Base-by-base conservation (phyloP, 2,797 vertebrate species). In the Rousettus madagascariensis region DNA sequence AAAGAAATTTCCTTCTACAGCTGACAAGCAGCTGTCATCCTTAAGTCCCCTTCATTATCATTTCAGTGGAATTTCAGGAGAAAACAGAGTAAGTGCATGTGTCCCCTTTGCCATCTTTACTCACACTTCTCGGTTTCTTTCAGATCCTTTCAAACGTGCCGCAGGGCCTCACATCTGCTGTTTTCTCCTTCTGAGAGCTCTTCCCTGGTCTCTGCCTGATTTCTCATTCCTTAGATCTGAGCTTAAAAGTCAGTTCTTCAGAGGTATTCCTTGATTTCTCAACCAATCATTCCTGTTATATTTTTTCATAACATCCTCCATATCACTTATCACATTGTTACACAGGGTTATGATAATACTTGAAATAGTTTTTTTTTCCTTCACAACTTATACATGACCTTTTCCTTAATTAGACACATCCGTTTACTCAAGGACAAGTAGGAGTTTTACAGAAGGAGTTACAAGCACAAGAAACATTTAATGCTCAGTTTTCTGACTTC, bases 391-490 rank as follows among this genome's bases (percentile, higher is more conserved):
- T 2, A 36, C 6, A n/a, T 83, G 91, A 91, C 65, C 69, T 95
- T 96, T 94, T 55, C 55, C 83, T 63, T 91, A 91, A 94, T 96
- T 65, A 86, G 36, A 77, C 8, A 26, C 11, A 82, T 86, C 72
- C 28, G 61, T 66, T 93, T 79, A 71, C 59, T 92, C 26, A 87
- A 83, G 33, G 88, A 85, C 65, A 72, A 84, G 55, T 36, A 51
- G 26, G 38, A 65, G 38, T 74, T 79, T 59, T 86, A 86, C 38
- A 53, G 38, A 91, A 33, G 61, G 17, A 72, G 13, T 65, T 86
- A 86, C 38, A 90, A 92, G 61, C 88, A 13, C 63, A 84, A 93
- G 84, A 87, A 72, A 69, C 16, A 86, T 26, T 53, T 51, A 36
- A 72, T 9, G 24, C 20, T 85, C 41, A 33, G 17, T 79, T 38